A percentile compares a stretch with the other conserved stretches of the same genome.
Evolutionary conservation across 2,113 vertebrate species (phyloP).

Genomic region (Phocoena sinus): DNA sequence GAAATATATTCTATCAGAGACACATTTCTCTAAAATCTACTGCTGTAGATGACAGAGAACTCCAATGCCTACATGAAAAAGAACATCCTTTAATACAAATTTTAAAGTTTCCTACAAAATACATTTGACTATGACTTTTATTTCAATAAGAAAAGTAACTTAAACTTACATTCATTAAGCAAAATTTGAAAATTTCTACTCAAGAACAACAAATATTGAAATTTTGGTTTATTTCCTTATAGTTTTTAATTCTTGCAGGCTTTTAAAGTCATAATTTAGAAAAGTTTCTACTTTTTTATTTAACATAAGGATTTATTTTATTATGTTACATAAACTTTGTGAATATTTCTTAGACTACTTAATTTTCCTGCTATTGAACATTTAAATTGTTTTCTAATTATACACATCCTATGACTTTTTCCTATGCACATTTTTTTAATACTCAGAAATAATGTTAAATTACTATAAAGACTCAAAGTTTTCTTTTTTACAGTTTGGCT

Average conservation of each 20-base stretch:
- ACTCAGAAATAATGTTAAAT: slow-evolving; percentile 15
- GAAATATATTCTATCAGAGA: neutral
- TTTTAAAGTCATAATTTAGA: neutral
- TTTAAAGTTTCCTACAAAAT: neutral
- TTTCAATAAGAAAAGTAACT: slow-evolving; percentile 8
- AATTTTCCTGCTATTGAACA: neutral
- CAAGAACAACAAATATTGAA: neutral
- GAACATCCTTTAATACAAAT: neutral
- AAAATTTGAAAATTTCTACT: slow-evolving; percentile 10
- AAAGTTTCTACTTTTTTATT: slow-evolving; percentile 14
- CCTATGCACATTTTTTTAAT: neutral
- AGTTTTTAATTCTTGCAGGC: neutral
- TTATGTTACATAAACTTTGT: neutral
- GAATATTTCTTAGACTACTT: neutral
- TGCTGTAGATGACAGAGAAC: neutral
- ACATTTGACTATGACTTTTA: neutral
- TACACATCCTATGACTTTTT: neutral
- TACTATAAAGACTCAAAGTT: neutral
- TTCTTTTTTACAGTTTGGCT: neutral
- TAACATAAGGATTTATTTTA: neutral
- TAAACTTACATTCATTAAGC: neutral
- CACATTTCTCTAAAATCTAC: neutral
- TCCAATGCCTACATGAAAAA: neutral
- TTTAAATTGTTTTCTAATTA: neutral
- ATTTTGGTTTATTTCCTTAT: neutral